phyloP scores from a whole-genome alignment of 1,140 invertebrate genomes.

The Goniozus legneri region DNA sequence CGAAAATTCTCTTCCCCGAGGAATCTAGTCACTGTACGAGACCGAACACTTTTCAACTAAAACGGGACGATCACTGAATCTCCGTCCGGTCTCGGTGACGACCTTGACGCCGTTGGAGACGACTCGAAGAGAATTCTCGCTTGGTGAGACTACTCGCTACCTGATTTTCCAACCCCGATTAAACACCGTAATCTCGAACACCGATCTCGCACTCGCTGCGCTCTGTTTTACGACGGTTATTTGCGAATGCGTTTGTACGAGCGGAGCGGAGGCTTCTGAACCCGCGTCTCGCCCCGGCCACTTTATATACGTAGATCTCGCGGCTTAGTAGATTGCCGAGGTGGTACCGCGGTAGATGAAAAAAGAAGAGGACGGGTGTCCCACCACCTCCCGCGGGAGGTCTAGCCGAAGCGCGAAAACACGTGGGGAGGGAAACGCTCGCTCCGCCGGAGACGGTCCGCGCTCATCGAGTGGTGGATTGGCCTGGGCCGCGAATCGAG shows the following conservation, averaged over 20 bases:
- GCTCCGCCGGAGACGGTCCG: no score
- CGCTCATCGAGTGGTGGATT: not conserved
- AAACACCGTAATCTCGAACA: not conserved
- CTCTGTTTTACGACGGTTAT: constrained; percentile 23
- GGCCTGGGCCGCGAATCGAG: constrained; percentile 3
- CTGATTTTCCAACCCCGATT: not conserved
- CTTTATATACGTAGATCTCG: constrained; percentile 54
- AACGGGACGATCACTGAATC: no score
- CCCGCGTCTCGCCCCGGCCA: constrained; percentile 44
- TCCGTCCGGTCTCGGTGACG: no score
- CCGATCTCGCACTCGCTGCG: not conserved
- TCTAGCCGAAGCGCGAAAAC: constrained; percentile 19
- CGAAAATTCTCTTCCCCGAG: no score
- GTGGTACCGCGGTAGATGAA: constrained; percentile 8
- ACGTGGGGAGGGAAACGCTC: constrained; percentile 21
- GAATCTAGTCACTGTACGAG: no score
- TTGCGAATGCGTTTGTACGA: no score
- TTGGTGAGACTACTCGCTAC: no score
- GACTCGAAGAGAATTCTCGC: no score
- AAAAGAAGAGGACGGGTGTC: constrained; percentile 23
- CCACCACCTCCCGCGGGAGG: constrained; percentile 34
- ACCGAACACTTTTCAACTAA: no score
- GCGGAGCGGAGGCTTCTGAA: constrained; percentile 48
- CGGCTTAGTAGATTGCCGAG: constrained; percentile 32
- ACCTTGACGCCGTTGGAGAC: no score